A percentile compares a stretch with the other conserved stretches of the same genome.
Evolutionary conservation across 2,113 vertebrate species (phyloP).

Genomic region (Xiphophorus couchianus): DNA sequence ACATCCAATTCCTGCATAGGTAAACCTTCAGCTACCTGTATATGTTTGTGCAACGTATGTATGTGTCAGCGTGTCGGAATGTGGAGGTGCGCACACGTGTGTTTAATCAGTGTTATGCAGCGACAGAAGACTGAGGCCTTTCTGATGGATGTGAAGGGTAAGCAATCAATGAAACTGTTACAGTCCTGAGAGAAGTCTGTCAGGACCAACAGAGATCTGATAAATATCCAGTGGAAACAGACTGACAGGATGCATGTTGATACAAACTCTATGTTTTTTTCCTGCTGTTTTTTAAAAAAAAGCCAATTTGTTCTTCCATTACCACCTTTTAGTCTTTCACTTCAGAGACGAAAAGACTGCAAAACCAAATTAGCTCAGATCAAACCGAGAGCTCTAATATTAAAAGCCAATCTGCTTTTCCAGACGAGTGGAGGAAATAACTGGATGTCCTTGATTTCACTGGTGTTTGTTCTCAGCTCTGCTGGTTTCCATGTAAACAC

Average conservation of each 20-base stretch:
- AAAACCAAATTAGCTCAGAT: conserved; percentile 1
- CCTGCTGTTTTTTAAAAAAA: not conserved
- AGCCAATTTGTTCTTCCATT: not conserved
- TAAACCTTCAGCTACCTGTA: not conserved
- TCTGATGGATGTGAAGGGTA: conserved; percentile 61
- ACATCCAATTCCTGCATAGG: too few species aligned
- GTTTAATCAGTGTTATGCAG: conserved; percentile 43
- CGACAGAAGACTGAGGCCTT: conserved; percentile 30
- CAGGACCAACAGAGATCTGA: conserved; percentile 20
- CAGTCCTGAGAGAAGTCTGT: conserved; percentile 2
- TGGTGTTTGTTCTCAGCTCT: conserved; percentile 35
- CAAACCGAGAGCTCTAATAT: conserved; percentile 19
- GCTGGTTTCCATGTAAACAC: conserved; percentile 45
- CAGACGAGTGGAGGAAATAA: not conserved
- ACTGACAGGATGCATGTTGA: conserved; percentile 39
- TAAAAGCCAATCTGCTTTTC: not conserved
- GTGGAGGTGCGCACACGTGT: not conserved
- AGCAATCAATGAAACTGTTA: conserved; percentile 68
- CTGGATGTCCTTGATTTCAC: conserved; percentile 41
- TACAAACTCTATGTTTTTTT: not conserved
- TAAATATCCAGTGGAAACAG: conserved; percentile 23
- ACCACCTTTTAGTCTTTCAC: conserved; percentile 14
- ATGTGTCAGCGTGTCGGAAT: conserved; percentile 6
- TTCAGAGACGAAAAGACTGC: not conserved
- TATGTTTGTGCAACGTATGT: conserved; percentile 5